Evolutionary conservation across 2,113 vertebrate species (phyloP).

Genomic region (Gila orcuttii): DNA sequence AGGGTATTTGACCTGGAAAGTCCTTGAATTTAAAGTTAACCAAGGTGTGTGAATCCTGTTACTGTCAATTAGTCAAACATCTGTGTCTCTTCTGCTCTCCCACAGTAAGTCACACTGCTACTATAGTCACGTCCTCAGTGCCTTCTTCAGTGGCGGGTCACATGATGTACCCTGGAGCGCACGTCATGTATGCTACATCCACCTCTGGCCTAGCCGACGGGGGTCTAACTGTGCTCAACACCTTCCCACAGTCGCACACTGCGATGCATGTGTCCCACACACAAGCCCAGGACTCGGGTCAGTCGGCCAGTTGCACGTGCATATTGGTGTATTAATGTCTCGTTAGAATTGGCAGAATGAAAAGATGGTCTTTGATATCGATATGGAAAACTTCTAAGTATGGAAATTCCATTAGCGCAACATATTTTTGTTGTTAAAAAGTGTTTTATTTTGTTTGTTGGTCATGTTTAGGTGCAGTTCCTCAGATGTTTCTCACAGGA

Average conservation of each 20-base stretch:
- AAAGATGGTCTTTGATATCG: not conserved
- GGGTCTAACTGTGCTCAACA: slow-evolving; percentile 89
- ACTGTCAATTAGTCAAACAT: no score
- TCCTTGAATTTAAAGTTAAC: no score
- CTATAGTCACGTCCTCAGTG: slow-evolving; percentile 86
- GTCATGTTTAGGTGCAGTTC: slow-evolving; percentile 78
- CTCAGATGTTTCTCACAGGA: slow-evolving; percentile 91
- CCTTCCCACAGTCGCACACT: slow-evolving; percentile 83
- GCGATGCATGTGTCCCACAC: slow-evolving; percentile 86
- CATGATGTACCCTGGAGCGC: slow-evolving; percentile 93
- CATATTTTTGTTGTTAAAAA: not conserved
- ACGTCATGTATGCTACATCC: slow-evolving; percentile 88
- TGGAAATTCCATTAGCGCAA: not conserved
- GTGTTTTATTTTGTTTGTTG: not conserved
- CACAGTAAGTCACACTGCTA: slow-evolving; percentile 83
- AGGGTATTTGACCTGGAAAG: no score
- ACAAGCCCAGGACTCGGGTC: slow-evolving; percentile 86
- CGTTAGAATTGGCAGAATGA: not conserved
- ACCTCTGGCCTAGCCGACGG: slow-evolving; percentile 84
- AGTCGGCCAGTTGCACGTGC: slow-evolving; percentile 51
- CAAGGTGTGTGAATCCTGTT: no score
- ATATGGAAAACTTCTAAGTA: not conserved
- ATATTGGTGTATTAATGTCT: not conserved
- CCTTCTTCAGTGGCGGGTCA: slow-evolving; percentile 88
- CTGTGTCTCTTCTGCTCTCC: not conserved